Evolutionary conservation across 2,113 vertebrate genomes (phyloP), one percentile per base, ranked within the genome.

Genomic region (Origma solitaria): DNA sequence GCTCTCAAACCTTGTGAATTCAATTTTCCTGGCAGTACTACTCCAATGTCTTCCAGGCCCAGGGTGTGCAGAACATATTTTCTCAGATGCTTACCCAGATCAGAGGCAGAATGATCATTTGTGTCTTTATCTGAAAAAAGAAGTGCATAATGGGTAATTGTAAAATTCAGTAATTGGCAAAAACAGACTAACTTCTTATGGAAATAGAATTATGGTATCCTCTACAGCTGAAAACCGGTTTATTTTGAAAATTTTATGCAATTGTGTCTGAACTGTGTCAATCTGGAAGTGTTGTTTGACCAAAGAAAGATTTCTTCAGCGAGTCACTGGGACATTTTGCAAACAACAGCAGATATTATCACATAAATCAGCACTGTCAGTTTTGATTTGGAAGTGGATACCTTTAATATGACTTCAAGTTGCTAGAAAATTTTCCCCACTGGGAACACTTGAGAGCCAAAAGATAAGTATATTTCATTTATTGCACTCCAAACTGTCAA

Each of bases 391-490:
- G 77, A 94, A 90, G n/a, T 90, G 75, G 50, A 42, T 82, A 69
- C 61, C 45, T 90, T 76, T 79, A 76, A 88, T 69, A 69, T 60
- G 56, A 61, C 73, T 95, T 88, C 50, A 91, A 20, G 64, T 94
- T 94, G 56, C 53, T 88, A 69, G 64, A 76, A 95, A 90, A 91
- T 88, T 33, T 65, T 77, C 19, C 19, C 38, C 16, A 24, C 25
- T 76, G 81, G 76, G 92, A 92, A 65, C 81, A 51, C 50, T 92
- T 91, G 47, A 73, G 91, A 82, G 58, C 58, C 30, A 92, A 75
- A 94, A 94, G 38, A 65, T 80, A 93, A 90, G 37, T 68, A 28
- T 94, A 66, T 88, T 94, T 95, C 54, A 94, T 87, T 82, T 86
- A 85, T 71, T 94, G 69, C 28, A 35, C n/a, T 95, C 69, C 35